These are phyloP conservation scores for Oscheius sp. DNA, from an alignment of 2,888 invertebrate species.

Conservation along the genomic window DNA sequence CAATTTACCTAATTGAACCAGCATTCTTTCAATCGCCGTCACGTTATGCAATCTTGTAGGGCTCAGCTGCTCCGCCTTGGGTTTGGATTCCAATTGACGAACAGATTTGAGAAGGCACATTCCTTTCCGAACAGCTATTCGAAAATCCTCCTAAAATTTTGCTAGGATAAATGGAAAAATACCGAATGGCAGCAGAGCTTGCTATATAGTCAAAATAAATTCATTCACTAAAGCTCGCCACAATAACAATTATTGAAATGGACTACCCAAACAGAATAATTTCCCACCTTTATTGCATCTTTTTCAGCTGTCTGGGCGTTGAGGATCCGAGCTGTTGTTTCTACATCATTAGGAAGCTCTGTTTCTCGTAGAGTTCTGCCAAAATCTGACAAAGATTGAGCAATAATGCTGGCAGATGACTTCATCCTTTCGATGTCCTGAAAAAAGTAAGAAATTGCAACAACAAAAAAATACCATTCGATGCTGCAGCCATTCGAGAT, in stretches of 20 bases:
- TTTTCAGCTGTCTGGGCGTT: conserved; percentile 79
- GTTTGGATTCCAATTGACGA: conserved; percentile 69
- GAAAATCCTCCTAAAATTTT: conserved; percentile 80
- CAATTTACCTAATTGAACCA: conserved; percentile 54
- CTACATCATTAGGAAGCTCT: conserved; percentile 85
- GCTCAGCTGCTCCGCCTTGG: conserved; percentile 61
- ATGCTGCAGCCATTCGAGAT: conserved; percentile 95
- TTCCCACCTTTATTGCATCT: conserved; percentile 68
- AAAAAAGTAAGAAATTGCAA: conserved; percentile 61
- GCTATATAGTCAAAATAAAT: background rate
- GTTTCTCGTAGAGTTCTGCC: conserved; percentile 81
- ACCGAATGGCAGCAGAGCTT: too few species aligned
- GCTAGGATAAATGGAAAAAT: background rate
- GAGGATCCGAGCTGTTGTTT: conserved; percentile 86
- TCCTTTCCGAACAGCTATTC: conserved; percentile 87
- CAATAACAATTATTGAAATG: background rate
- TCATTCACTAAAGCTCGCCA: too few species aligned
- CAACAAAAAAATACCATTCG: conserved; percentile 79
- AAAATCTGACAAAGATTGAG: conserved; percentile 84
- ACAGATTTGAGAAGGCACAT: conserved; percentile 81
- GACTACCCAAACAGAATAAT: too few species aligned
- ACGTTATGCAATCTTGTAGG: conserved; percentile 78
- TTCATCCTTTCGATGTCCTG: conserved; percentile 95
- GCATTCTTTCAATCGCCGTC: conserved; percentile 87
- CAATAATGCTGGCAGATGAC: conserved; percentile 87